Conservation (phyloP, 2,888 invertebrate genomes). For the Lobophora halterata region DNA sequence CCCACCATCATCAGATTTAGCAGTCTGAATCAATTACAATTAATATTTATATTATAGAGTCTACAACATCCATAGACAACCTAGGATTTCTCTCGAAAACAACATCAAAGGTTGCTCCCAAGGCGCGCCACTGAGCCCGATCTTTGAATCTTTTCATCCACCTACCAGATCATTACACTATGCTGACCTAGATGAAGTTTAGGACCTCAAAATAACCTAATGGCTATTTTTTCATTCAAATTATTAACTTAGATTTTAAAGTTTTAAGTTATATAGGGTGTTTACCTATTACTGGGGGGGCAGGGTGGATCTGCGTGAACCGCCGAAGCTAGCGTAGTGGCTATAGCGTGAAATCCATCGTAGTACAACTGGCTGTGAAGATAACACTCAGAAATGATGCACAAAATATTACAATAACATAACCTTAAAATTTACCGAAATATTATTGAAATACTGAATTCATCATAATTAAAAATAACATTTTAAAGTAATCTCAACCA, state of each 20-base stretch:
- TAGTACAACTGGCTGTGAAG: constrained; percentile 94
- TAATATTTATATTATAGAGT: not conserved
- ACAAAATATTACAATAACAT: constrained; percentile 21
- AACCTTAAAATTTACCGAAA: constrained; percentile 18
- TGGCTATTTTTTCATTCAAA: no score
- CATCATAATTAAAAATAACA: not conserved
- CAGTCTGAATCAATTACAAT: constrained; percentile 71
- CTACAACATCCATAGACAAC: no score
- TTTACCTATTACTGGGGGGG: constrained; percentile 92
- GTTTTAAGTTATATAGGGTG: not conserved
- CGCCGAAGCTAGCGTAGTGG: constrained; percentile 89
- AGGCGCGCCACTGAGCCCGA: no score
- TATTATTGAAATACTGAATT: not conserved
- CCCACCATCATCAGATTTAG: constrained; percentile 93
- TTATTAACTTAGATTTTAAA: no score
- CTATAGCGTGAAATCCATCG: constrained; percentile 97
- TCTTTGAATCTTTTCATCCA: no score
- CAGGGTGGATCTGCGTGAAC: constrained; percentile 96
- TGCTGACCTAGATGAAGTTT: no score
- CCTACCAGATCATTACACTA: no score
- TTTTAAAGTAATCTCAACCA: no score
- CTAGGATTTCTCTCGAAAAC: no score
- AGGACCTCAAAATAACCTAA: no score
- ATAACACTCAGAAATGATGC: constrained; percentile 7
- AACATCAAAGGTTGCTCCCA: no score